Conservation (phyloP, 2,888 invertebrate genomes). For the Oxytorus armatus region DNA sequence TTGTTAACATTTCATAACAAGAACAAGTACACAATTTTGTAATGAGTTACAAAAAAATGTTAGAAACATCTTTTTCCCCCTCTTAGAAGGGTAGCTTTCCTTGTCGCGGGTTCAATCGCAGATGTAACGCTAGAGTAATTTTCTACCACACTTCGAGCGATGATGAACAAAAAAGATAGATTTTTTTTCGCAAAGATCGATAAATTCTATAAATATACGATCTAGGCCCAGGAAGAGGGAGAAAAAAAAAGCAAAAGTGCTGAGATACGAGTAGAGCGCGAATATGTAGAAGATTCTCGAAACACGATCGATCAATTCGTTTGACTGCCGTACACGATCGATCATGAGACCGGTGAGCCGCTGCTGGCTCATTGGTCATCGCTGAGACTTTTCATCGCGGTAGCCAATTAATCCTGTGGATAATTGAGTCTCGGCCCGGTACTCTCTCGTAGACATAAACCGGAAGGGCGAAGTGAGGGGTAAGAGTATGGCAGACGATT, state of each 20-base stretch:
- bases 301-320: slow-evolving; percentile 66
- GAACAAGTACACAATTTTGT: too few relatives aligned
- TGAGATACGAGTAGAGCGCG: neutral
- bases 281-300: slow-evolving; percentile 7
- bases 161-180: neutral
- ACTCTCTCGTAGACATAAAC: slow-evolving; percentile 26
- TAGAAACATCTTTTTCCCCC: too few relatives aligned
- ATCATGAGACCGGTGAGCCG: slow-evolving; percentile 55
- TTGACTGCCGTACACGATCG: slow-evolving; percentile 59
- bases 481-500: slow-evolving; percentile 45
- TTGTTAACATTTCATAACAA: too few relatives aligned
- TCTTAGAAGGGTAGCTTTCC: too few relatives aligned
- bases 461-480: slow-evolving; percentile 9
- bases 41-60: too few relatives aligned
- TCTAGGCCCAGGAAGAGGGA: neutral
- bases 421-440: slow-evolving; percentile 69
- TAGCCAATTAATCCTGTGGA: slow-evolving; percentile 71
- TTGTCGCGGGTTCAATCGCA: too few relatives aligned
- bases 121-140: too few relatives aligned
- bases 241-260: slow-evolving; percentile 8
- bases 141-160: neutral
- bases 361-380: slow-evolving; percentile 35
- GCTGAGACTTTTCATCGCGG: slow-evolving; percentile 69
- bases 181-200: neutral
- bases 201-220: neutral